Conservation (phyloP, 2,113 vertebrate species). For the Neolamprologus toae region DNA sequence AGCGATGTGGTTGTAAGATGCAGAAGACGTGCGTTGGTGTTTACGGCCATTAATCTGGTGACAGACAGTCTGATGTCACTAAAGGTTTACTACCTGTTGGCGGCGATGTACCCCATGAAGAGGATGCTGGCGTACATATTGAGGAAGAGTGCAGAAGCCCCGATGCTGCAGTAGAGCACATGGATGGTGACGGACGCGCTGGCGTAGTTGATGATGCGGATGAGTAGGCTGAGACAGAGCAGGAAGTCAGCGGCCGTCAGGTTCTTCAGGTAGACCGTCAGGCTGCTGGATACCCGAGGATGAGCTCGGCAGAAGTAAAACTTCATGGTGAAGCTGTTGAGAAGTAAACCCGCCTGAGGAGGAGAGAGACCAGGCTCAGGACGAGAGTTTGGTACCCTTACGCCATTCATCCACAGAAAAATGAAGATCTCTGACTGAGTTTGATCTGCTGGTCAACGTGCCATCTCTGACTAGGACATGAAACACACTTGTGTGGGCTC, state of each 20-base stretch:
- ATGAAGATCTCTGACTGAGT: neutral
- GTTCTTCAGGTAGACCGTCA: neutral
- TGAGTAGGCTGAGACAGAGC: neutral
- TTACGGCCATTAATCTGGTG: accelerated
- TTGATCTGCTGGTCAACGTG: neutral
- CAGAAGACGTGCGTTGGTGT: neutral
- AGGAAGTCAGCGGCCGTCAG: neutral
- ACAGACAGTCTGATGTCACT: neutral
- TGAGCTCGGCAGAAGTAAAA: neutral
- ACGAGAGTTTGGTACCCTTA: neutral
- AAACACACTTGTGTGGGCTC: neutral
- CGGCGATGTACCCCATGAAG: neutral
- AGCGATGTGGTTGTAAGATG: neutral
- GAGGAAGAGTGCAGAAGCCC: neutral
- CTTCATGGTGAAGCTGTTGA: neutral
- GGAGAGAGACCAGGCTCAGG: neutral
- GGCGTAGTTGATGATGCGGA: neutral
- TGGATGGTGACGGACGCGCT: neutral
- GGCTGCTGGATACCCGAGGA: neutral
- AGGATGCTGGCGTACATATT: neutral
- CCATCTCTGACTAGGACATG: neutral
- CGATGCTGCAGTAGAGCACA: neutral
- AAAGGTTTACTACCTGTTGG: neutral
- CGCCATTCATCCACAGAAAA: neutral
- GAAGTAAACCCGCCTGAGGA: neutral